Evolutionary conservation across 2,888 invertebrate species (phyloP).

Genomic region (Microplitis deprimator): DNA sequence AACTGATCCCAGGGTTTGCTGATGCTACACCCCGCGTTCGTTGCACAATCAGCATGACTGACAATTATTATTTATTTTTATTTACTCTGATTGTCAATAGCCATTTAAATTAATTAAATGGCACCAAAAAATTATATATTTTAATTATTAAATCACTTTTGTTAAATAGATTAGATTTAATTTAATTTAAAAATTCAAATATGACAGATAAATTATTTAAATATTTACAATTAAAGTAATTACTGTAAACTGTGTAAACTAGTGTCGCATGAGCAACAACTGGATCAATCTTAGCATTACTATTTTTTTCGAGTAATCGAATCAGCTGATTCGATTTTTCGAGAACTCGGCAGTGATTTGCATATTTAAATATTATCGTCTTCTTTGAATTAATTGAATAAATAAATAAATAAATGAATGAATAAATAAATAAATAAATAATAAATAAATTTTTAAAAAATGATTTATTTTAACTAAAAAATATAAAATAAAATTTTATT

Average conservation of each 20-base stretch:
- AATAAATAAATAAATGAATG: too few species aligned
- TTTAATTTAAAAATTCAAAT: background rate
- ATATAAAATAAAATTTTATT: too few species aligned
- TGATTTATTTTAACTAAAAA: too few species aligned
- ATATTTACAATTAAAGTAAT: background rate
- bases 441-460: too few species aligned
- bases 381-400: background rate
- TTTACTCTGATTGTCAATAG: background rate
- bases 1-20: conserved; percentile 19
- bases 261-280: too few species aligned
- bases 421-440: too few species aligned
- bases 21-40: conserved; percentile 20
- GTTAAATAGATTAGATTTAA: background rate
- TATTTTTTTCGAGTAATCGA: background rate
- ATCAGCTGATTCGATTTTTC: conserved; percentile 1
- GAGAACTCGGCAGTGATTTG: background rate
- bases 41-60: conserved; percentile 26
- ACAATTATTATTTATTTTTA: background rate
- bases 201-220: too few species aligned
- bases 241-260: background rate
- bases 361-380: background rate
- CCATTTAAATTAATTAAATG: background rate
- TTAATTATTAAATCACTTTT: background rate
- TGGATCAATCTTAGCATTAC: background rate
- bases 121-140: background rate